Evolutionary conservation across 2,888 invertebrate genomes (phyloP).

Genomic region (Brachyopa scutellaris): DNA sequence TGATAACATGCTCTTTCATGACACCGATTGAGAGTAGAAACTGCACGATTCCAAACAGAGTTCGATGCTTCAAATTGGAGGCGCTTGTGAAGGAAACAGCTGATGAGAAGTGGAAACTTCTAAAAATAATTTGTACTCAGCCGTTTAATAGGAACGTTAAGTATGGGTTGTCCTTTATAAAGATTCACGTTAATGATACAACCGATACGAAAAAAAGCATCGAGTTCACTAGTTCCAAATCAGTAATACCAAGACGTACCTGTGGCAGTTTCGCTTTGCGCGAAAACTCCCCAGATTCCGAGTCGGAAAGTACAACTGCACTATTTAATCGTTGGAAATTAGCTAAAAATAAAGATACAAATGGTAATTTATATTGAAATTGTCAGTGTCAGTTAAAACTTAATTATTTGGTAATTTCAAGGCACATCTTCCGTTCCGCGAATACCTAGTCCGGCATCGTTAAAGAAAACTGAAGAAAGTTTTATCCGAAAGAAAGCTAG

Average conservation of each 20-base stretch:
- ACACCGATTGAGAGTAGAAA: slow-evolving; percentile 88
- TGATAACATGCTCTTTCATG: slow-evolving; percentile 91
- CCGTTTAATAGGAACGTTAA: slow-evolving; percentile 91
- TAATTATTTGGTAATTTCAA: not conserved
- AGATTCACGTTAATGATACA: slow-evolving; percentile 83
- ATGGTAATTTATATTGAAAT: slow-evolving; percentile 5
- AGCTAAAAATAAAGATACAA: slow-evolving; percentile 18
- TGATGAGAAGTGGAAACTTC: slow-evolving; percentile 89
- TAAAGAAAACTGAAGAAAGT: slow-evolving; percentile 38
- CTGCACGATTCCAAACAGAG: slow-evolving; percentile 85
- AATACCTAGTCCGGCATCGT: slow-evolving; percentile 9
- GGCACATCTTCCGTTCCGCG: slow-evolving; percentile 21
- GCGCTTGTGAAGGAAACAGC: slow-evolving; percentile 84
- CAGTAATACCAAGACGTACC: not conserved
- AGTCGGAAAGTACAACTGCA: slow-evolving; percentile 77
- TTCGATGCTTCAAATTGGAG: slow-evolving; percentile 87
- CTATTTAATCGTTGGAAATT: slow-evolving; percentile 80
- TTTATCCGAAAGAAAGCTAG: not conserved
- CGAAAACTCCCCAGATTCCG: slow-evolving; percentile 84
- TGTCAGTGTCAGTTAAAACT: not conserved
- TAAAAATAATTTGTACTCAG: slow-evolving; percentile 93
- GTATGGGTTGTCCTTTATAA: slow-evolving; percentile 92
- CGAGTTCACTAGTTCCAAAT: not conserved
- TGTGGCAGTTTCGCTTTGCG: slow-evolving; percentile 83
- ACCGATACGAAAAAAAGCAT: slow-evolving; percentile 64